Conservation (phyloP, 2,888 invertebrate genomes). For the Tipula unca region DNA sequence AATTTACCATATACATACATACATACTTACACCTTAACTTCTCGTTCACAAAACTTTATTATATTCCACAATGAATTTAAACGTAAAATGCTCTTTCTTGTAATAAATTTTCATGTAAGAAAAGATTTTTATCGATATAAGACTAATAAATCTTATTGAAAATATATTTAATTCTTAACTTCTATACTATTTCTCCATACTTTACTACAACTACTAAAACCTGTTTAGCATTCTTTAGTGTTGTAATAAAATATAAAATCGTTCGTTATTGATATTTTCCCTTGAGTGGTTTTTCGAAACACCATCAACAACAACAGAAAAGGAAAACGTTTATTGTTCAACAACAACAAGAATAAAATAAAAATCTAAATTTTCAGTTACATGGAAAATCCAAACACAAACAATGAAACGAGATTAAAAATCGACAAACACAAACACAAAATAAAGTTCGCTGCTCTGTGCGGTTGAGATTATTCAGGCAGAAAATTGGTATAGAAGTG, state of each 20-base stretch:
- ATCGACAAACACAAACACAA: not conserved
- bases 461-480: not conserved
- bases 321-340: not conserved
- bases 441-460: not conserved
- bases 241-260: not conserved
- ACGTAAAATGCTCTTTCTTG: not conserved
- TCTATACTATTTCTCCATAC: not conserved
- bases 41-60: not conserved
- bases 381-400: not conserved
- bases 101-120: not conserved
- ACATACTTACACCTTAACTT: not conserved
- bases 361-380: not conserved
- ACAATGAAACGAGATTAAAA: not conserved
- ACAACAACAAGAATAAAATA: not conserved
- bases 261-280: constrained; percentile 14
- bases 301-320: not conserved
- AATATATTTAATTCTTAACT: not conserved
- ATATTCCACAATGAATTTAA: not conserved
- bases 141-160: not conserved
- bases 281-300: not conserved
- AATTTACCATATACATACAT: not conserved
- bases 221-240: not conserved
- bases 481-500: not conserved
- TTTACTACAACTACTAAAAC: not conserved
- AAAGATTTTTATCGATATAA: not conserved